phyloP scores from a whole-genome alignment of 2,113 vertebrate genomes.

The Dicrurus megarhynchus region DNA sequence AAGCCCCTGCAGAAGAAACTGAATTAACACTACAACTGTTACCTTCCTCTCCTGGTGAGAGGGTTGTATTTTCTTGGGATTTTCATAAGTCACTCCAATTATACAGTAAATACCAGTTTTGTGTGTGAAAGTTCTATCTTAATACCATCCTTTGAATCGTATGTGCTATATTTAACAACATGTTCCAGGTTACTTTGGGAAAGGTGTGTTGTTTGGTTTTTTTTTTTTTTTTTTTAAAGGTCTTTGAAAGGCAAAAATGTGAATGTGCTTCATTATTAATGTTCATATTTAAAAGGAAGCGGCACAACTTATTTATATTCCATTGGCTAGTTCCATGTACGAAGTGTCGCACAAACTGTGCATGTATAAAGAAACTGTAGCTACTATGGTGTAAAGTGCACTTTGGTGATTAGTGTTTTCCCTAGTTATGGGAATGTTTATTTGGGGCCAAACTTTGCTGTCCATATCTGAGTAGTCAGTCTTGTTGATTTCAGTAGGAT shows the following conservation, averaged over 20 bases:
- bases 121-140: slow-evolving; percentile 34
- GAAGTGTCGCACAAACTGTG: slow-evolving; percentile 62
- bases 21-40: slow-evolving; percentile 71
- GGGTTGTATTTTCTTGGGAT: slow-evolving; percentile 17
- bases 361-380: slow-evolving; percentile 73
- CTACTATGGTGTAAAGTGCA: slow-evolving; percentile 70
- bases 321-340: slow-evolving; percentile 66
- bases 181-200: slow-evolving; percentile 11
- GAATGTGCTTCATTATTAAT: slow-evolving; percentile 71
- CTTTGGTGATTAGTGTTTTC: slow-evolving; percentile 69
- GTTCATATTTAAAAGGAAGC: slow-evolving; percentile 76
- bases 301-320: slow-evolving; percentile 72
- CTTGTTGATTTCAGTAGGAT: background rate
- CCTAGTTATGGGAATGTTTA: slow-evolving; percentile 61
- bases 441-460: slow-evolving; percentile 62
- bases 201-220: background rate
- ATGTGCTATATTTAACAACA: slow-evolving; percentile 20
- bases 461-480: slow-evolving; percentile 11
- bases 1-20: slow-evolving; percentile 76
- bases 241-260: slow-evolving; percentile 70
- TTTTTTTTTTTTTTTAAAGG: slow-evolving; percentile 2
- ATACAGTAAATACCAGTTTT: slow-evolving; percentile 28
- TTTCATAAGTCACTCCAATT: slow-evolving; percentile 46
- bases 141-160: background rate
- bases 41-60: slow-evolving; percentile 82